phyloP scores from a whole-genome alignment of 2,113 vertebrate species.

The Cyphomyrus plagiostoma region DNA sequence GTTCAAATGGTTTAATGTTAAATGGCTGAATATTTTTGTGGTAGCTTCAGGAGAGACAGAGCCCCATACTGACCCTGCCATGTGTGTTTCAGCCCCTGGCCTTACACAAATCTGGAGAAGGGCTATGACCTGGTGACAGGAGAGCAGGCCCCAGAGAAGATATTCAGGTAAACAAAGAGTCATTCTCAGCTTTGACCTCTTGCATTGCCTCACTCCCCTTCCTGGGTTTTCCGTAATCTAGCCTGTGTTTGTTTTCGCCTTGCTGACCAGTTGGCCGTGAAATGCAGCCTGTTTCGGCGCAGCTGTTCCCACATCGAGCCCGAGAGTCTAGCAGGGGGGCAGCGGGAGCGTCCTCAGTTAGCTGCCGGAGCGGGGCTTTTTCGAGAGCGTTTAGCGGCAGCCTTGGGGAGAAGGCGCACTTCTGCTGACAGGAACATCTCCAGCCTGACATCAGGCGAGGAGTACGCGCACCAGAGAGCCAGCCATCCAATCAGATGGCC shows the following conservation, averaged over 20 bases:
- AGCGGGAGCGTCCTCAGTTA: constrained; percentile 9
- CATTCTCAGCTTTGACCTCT: constrained; percentile 16
- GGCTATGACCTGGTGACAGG: constrained; percentile 95
- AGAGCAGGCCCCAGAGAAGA: constrained; percentile 91
- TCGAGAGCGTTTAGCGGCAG: constrained; percentile 46
- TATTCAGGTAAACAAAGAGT: constrained; percentile 78
- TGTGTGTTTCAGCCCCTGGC: constrained; percentile 77
- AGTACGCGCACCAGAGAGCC: not conserved
- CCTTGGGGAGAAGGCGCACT: constrained; percentile 31
- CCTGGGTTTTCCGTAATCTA: not conserved
- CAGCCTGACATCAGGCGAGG: constrained; percentile 34
- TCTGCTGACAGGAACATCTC: constrained; percentile 41
- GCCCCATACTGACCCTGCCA: not conserved
- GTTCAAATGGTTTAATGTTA: not conserved
- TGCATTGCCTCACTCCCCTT: not conserved
- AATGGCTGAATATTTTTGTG: not conserved
- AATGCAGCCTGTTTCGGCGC: not conserved
- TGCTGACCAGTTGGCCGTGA: not conserved
- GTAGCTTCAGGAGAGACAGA: not conserved
- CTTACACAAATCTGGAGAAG: constrained; percentile 87
- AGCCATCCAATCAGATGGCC: not conserved
- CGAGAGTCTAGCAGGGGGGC: not conserved
- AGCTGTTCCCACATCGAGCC: not conserved
- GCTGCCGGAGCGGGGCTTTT: constrained; percentile 30
- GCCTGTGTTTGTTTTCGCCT: not conserved